Percentiles rank a stretch among this genome's conserved stretches.
Evolutionary conservation across 2,113 vertebrate species (phyloP).

Genomic region (Aix galericulata): DNA sequence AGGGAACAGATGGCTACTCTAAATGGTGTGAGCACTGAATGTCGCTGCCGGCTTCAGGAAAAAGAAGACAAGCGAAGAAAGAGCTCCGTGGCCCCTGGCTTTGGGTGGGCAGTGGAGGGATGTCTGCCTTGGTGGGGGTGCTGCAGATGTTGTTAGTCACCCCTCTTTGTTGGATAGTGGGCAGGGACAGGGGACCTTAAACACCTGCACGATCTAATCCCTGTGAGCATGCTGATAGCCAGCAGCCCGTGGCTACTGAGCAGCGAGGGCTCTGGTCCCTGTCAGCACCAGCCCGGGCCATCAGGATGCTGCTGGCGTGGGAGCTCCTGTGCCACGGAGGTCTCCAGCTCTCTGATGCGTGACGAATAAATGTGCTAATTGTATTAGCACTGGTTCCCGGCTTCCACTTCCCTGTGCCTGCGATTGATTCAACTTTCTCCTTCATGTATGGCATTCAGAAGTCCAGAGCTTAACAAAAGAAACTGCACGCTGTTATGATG

Average conservation of each 20-base stretch:
- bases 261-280: background rate
- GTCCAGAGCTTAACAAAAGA: background rate
- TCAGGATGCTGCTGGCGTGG: background rate
- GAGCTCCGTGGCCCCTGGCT: background rate
- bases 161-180: background rate
- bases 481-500: background rate
- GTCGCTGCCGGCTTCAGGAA: fast-evolving
- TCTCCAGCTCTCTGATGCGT: slow-evolving; percentile 21
- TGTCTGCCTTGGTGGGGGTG: fast-evolving
- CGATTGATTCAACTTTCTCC: slow-evolving; percentile 11
- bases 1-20: slow-evolving; percentile 56
- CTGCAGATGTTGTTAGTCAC: background rate
- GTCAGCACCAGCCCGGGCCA: background rate
- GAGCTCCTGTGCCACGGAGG: background rate
- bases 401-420: background rate
- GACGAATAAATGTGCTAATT: slow-evolving; percentile 32
- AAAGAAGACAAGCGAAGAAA: background rate
- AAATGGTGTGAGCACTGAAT: background rate
- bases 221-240: background rate
- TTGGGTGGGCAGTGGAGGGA: background rate
- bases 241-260: fast-evolving
- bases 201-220: too few relatives aligned
- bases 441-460: background rate
- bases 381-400: background rate
- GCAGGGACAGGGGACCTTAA: background rate